These are phyloP conservation scores for Onychomys arenicola DNA, from an alignment of 2,797 vertebrate species.

Conservation along the genomic window DNA sequence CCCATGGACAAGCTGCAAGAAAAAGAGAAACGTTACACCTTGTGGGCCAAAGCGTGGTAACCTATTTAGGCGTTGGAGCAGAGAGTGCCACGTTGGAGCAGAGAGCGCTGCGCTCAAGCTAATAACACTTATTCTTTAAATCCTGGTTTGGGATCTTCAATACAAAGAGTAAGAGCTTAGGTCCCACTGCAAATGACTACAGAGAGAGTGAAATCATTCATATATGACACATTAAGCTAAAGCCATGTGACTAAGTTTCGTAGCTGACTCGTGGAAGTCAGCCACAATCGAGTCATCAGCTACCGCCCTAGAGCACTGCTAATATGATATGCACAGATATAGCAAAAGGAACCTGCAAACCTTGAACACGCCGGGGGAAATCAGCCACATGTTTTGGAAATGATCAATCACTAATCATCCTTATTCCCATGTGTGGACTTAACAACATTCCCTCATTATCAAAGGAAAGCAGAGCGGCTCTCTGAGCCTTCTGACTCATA, in stretches of 20 bases:
- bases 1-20: neutral
- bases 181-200: neutral
- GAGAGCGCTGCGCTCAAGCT: neutral
- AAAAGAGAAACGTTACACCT: neutral
- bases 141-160: neutral
- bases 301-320: neutral
- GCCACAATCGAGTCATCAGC: neutral
- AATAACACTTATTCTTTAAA: neutral
- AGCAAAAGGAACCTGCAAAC: neutral
- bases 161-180: neutral
- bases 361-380: neutral
- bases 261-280: neutral
- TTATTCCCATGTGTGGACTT: neutral
- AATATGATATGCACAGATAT: neutral
- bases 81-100: neutral
- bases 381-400: neutral
- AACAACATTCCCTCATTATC: neutral
- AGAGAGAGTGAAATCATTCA: neutral
- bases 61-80: neutral
- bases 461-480: neutral
- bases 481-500: neutral
- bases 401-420: too few species aligned
- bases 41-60: neutral
- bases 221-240: neutral
- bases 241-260: constrained; percentile 1